phyloP scores from a whole-genome alignment of 2,797 vertebrate species.

The Podargus strigoides region DNA sequence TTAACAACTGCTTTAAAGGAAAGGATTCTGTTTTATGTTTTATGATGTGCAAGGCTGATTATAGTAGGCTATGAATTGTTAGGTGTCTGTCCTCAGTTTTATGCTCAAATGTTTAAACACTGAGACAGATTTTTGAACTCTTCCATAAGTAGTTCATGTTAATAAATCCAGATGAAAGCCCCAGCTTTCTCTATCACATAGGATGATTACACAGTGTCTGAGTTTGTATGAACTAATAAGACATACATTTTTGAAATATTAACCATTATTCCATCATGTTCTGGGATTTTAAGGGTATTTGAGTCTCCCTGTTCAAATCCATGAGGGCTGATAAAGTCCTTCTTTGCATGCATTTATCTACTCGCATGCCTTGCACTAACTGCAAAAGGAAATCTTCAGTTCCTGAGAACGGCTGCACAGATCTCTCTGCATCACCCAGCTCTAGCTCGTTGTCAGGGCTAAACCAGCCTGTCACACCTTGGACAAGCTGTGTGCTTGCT shows the following conservation, averaged over 20 bases:
- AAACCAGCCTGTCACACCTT: neutral
- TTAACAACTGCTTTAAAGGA: neutral
- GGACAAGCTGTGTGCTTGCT: neutral
- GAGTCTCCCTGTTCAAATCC: neutral
- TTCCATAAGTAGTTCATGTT: neutral
- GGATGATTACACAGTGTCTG: neutral
- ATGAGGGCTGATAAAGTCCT: neutral
- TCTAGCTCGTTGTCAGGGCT: neutral
- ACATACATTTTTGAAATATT: neutral
- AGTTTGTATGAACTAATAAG: neutral
- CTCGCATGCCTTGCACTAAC: neutral
- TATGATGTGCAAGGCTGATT: neutral
- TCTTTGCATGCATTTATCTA: neutral
- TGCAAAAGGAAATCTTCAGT: neutral
- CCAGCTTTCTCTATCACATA: neutral
- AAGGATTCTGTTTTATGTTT: constrained; percentile 6
- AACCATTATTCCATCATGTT: neutral
- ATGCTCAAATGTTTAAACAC: neutral
- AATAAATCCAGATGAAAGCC: constrained; percentile 14
- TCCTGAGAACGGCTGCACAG: neutral
- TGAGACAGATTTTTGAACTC: neutral
- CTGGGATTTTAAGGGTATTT: neutral
- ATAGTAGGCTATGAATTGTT: neutral
- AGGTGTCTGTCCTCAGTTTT: constrained; percentile 1
- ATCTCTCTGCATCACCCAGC: neutral